These are phyloP conservation scores for Boulengeromyrus knoepffleri DNA, from an alignment of 2,113 vertebrate genomes.

Conservation along the genomic window DNA sequence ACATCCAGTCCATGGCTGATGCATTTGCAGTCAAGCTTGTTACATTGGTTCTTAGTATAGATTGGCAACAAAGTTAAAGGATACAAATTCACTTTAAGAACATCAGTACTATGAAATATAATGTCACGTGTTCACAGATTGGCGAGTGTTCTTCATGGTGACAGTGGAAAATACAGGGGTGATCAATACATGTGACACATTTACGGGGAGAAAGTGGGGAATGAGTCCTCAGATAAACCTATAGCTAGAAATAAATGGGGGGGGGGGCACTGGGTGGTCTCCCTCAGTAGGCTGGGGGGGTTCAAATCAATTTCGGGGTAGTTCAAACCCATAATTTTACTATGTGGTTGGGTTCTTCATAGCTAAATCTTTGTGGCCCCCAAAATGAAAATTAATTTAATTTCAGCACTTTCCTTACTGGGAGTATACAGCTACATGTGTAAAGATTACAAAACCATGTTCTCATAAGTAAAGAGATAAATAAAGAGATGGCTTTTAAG, in stretches of 20 bases:
- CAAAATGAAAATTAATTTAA: background rate
- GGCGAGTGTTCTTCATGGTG: background rate
- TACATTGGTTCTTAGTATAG: background rate
- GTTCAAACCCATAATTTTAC: background rate
- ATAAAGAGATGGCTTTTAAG: background rate
- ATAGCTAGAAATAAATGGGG: background rate
- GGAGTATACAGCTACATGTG: background rate
- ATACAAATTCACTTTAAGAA: background rate
- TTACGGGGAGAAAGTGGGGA: background rate
- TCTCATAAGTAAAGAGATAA: background rate
- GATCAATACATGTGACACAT: background rate
- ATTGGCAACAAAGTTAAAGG: background rate
- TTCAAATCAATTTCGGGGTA: background rate
- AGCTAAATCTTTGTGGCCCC: background rate
- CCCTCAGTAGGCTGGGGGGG: background rate
- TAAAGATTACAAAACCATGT: background rate
- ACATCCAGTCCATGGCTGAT: background rate
- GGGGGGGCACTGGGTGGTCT: background rate
- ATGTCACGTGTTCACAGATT: background rate
- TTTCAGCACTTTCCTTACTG: background rate
- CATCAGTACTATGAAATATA: background rate
- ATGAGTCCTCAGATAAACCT: background rate
- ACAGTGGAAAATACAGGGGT: background rate
- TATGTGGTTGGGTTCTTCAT: background rate
- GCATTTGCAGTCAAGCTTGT: background rate